Conservation (phyloP, 2,888 invertebrate genomes). For the Brenthis ino region DNA sequence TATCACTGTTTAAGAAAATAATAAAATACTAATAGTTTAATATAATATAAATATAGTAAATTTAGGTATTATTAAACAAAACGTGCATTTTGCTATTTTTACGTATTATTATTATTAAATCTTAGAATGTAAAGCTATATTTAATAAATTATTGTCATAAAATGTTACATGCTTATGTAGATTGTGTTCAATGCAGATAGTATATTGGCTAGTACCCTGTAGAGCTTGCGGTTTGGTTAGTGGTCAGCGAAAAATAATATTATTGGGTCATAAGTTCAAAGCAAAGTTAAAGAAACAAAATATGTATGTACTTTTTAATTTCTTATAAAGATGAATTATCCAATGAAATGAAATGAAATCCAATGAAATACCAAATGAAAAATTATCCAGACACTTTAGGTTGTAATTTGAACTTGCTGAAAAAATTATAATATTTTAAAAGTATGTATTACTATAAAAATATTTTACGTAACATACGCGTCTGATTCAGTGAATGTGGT, state of each 20-base stretch:
- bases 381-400: too few species aligned
- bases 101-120: not conserved
- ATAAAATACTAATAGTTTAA: too few species aligned
- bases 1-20: not conserved
- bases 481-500: not conserved
- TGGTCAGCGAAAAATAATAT: conserved; percentile 22
- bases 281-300: not conserved
- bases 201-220: conserved; percentile 8
- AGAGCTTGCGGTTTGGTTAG: conserved; percentile 26
- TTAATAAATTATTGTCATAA: not conserved
- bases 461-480: not conserved
- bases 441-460: not conserved
- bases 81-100: too few species aligned
- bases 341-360: too few species aligned
- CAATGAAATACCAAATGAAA: too few species aligned
- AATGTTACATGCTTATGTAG: conserved; percentile 1
- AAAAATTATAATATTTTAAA: not conserved
- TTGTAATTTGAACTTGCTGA: too few species aligned
- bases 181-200: conserved; percentile 16
- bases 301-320: not conserved
- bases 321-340: not conserved
- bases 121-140: not conserved
- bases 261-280: conserved; percentile 21
- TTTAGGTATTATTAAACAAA: too few species aligned
- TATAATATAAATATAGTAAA: not conserved